Evolutionary conservation across 2,888 invertebrate genomes (phyloP).

Genomic region (Troglohyphantes excavatus): DNA sequence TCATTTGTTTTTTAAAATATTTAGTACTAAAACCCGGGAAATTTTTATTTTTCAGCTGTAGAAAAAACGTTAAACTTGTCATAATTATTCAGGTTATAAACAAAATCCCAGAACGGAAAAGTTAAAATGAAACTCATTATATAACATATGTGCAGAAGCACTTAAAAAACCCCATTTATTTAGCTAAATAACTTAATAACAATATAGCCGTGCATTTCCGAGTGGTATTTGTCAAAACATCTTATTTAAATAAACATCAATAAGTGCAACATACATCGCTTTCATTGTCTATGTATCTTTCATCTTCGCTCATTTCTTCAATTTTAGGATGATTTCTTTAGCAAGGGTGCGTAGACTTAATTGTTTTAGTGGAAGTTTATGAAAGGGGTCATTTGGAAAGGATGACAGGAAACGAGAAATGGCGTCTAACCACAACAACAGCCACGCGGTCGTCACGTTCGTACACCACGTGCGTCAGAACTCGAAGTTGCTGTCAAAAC

Average conservation of each 20-base stretch:
- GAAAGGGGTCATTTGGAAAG: conserved; percentile 20
- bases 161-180: no score
- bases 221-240: background rate
- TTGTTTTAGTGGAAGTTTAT: background rate
- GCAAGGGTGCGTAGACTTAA: background rate
- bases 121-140: no score
- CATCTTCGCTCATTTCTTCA: conserved; percentile 93
- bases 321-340: background rate
- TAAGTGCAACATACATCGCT: conserved; percentile 91
- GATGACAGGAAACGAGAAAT: conserved; percentile 68
- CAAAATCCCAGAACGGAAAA: no score
- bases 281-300: conserved; percentile 96
- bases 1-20: no score
- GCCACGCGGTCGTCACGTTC: conserved; percentile 77
- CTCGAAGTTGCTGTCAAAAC: background rate
- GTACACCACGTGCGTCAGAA: conserved; percentile 69
- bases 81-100: no score
- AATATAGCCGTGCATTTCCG: background rate
- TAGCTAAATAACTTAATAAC: no score
- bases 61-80: no score
- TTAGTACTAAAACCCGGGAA: no score
- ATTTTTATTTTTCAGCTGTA: no score
- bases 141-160: no score
- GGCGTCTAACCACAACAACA: conserved; percentile 76
- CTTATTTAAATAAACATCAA: conserved; percentile 13